Evolutionary conservation across 2,888 invertebrate species (phyloP).

Genomic region (Dimorphilus gyrociliatus): DNA sequence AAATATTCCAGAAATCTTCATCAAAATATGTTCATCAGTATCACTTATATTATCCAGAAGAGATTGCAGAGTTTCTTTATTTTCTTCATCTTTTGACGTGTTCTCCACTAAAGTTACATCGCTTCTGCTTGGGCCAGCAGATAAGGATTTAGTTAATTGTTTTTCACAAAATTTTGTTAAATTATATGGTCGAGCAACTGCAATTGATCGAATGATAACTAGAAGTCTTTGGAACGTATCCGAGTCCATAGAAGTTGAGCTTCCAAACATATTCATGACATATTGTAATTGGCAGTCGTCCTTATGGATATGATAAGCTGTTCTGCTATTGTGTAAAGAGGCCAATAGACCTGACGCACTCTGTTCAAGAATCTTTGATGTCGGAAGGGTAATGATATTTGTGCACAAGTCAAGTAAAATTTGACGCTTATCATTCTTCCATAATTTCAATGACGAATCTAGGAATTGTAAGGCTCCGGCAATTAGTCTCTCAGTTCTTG

Average conservation of each 20-base stretch:
- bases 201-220: constrained; percentile 64
- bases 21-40: constrained; percentile 55
- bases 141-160: too few relatives aligned
- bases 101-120: not conserved
- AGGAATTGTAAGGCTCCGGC: too few relatives aligned
- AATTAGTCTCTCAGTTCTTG: too few relatives aligned
- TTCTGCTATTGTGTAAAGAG: constrained; percentile 55
- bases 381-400: constrained; percentile 50
- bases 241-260: constrained; percentile 71
- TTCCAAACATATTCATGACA: too few relatives aligned
- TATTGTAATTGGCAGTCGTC: too few relatives aligned
- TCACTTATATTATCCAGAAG: too few relatives aligned
- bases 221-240: constrained; percentile 76
- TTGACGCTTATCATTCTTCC: too few relatives aligned
- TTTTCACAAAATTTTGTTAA: constrained; percentile 49
- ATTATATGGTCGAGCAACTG: constrained; percentile 64
- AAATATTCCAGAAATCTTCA: constrained; percentile 55
- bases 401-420: constrained; percentile 50
- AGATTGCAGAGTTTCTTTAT: too few relatives aligned
- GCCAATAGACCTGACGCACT: constrained; percentile 67
- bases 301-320: constrained; percentile 69
- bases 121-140: not conserved
- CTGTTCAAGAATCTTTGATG: constrained; percentile 53
- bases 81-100: too few relatives aligned
- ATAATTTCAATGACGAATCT: too few relatives aligned